These are phyloP conservation scores for Pedetes capensis DNA, from an alignment of 2,113 vertebrate genomes.

Conservation along the genomic window DNA sequence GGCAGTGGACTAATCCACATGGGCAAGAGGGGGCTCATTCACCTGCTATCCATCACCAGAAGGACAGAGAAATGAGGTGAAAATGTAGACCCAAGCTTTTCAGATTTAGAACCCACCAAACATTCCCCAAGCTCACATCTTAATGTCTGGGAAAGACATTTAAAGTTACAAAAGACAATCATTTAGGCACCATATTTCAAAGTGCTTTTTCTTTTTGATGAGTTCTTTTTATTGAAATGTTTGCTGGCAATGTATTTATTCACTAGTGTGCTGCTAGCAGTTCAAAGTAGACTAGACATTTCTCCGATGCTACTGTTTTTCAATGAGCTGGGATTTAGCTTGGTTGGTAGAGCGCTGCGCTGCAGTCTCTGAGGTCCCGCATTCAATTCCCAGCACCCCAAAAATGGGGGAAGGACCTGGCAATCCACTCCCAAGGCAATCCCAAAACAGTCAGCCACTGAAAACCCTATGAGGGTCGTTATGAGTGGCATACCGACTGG, in stretches of 20 bases:
- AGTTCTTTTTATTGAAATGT: background rate
- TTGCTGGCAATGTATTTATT: constrained; percentile 11
- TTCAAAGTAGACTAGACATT: background rate
- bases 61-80: background rate
- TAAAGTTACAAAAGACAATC: background rate
- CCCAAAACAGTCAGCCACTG: too few relatives aligned
- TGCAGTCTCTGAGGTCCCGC: too few relatives aligned
- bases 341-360: too few relatives aligned
- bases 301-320: constrained; percentile 3
- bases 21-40: background rate
- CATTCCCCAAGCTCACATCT: background rate
- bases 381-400: too few relatives aligned
- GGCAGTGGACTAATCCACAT: background rate
- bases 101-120: background rate
- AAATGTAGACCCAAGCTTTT: background rate
- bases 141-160: background rate
- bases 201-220: background rate
- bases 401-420: too few relatives aligned
- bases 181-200: background rate
- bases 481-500: too few relatives aligned
- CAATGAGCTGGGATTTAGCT: too few relatives aligned
- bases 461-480: too few relatives aligned
- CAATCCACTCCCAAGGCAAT: too few relatives aligned
- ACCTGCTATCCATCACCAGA: background rate
- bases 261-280: background rate